Evolutionary conservation across 2,797 vertebrate genomes (phyloP), one percentile per base, ranked within the genome.

Genomic region (Epinephelus malabaricus): DNA sequence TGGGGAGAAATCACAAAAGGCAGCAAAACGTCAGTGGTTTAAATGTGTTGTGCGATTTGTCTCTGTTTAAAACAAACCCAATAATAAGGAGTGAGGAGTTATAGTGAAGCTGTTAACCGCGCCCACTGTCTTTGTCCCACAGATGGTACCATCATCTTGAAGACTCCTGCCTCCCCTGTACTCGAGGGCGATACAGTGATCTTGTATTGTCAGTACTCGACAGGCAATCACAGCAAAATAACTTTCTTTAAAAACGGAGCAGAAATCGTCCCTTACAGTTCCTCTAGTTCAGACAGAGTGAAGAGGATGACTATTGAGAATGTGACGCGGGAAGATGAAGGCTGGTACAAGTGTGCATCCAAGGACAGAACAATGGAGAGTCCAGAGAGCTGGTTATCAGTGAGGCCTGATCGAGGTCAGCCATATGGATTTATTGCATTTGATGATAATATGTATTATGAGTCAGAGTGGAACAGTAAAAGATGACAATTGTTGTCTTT

Each of bases 311-410:
- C 66, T 2, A 76, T 94, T 9, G 38, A 84, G 23, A 91, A 88
- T 18, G 86, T 92, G 76, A 91, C 89, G n/a, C 68, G 30, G 38
- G 72, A 68, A 4, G 55, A 94, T 1, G 85, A 94, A 81, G 93
- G 93, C 38, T 76, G 81, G 38, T 94, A 95, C 81, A 92, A 82
- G 60, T 95, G 94, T 84, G 84, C 59, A 0, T 87, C 86, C 10
- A 11, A 0, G 7, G 86, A 84, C 46, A 13, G 75, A 62, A 69
- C 38, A 63, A 56, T 76, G 78, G 78, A 90, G 85, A 94, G 92
- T 82, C 78, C 86, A 47, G 89, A 87, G 72, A 92, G 86, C 76
- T 93, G 92, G 90, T 65, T 95, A 43, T 92, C 92, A 66, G 93
- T 94, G 38, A 86, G 43, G 70, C 68, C 75, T 63, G 56, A 79